Percentiles rank a stretch among this genome's conserved stretches.
Evolutionary conservation across 2,113 vertebrate species (phyloP).

Genomic region (Gila orcuttii): DNA sequence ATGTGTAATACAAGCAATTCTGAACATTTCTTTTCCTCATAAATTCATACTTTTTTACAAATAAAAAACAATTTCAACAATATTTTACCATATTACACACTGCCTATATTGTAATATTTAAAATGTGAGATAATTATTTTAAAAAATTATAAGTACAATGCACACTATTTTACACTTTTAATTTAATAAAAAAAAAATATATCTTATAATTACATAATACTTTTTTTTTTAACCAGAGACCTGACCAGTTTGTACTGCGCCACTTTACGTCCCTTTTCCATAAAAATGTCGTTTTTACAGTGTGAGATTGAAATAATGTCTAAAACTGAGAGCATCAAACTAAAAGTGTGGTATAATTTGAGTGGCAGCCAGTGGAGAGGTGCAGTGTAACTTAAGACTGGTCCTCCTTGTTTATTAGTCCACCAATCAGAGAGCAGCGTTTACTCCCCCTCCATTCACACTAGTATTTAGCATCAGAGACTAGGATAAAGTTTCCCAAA

Average conservation of each 20-base stretch:
- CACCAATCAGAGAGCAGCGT: slow-evolving; percentile 78
- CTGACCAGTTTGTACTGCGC: neutral
- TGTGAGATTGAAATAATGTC: neutral
- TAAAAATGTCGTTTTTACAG: neutral
- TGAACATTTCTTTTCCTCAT: neutral
- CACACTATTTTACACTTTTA: neutral
- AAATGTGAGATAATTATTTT: neutral
- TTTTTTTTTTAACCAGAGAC: neutral
- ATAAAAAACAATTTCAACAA: neutral
- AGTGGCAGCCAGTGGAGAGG: slow-evolving; percentile 38
- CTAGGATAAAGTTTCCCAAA: slow-evolving; percentile 90
- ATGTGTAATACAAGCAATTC: neutral
- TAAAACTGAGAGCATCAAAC: neutral
- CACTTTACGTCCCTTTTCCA: neutral
- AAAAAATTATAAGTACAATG: neutral
- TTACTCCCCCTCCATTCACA: slow-evolving; percentile 84
- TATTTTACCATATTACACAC: neutral
- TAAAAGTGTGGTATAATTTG: neutral
- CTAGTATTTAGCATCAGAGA: slow-evolving; percentile 94
- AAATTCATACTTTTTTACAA: neutral
- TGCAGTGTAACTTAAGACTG: slow-evolving; percentile 68
- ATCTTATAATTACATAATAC: neutral
- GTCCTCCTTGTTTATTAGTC: slow-evolving; percentile 71
- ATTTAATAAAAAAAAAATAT: too few relatives aligned
- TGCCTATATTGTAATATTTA: neutral